Evolutionary conservation across 2,797 vertebrate genomes (phyloP).

Genomic region (Acrocephalus scirpaceus): DNA sequence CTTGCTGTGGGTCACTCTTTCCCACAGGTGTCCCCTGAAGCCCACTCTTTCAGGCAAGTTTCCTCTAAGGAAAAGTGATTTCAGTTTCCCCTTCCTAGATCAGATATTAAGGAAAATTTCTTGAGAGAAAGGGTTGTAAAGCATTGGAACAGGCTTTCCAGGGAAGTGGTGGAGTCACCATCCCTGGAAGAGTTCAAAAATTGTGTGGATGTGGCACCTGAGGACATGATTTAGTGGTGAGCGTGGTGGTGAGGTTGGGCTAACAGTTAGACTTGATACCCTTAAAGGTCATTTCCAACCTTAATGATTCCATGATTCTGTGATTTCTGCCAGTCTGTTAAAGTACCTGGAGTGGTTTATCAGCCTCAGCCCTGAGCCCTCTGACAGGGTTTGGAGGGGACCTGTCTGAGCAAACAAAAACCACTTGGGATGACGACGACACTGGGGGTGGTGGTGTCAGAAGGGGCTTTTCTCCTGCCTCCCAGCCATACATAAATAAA

Average conservation of each 20-base stretch:
- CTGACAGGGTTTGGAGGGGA: neutral
- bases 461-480: neutral
- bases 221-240: neutral
- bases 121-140: neutral
- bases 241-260: neutral
- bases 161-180: too few species aligned
- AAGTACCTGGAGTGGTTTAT: neutral
- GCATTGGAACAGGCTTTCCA: neutral
- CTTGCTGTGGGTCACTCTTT: neutral
- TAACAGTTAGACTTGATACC: neutral
- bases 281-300: neutral
- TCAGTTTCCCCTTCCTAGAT: neutral
- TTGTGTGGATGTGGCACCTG: neutral
- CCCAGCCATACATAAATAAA: neutral
- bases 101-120: neutral
- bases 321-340: neutral
- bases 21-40: neutral
- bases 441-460: rapidly evolving
- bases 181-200: neutral
- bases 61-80: neutral
- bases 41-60: neutral
- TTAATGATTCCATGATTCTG: neutral
- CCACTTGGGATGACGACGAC: rapidly evolving
- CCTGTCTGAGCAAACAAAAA: neutral
- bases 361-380: neutral